These are phyloP conservation scores for Hemithea aestivaria DNA, from an alignment of 2,888 invertebrate species.

Conservation along the genomic window DNA sequence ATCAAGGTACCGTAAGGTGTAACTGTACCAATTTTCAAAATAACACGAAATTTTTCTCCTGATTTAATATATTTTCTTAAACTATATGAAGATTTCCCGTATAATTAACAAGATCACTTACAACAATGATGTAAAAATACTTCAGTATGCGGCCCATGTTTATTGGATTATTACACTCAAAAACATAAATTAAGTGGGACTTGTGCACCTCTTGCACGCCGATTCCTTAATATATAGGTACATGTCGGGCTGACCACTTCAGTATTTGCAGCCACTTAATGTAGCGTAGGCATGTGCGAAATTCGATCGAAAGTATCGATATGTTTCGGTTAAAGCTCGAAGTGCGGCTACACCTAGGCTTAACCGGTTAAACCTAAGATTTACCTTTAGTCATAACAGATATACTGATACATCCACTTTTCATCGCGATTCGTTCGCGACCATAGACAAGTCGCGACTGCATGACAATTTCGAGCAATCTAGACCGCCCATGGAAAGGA, in stretches of 20 bases:
- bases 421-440: constrained; percentile 33
- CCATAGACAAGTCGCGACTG: constrained; percentile 51
- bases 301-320: constrained; percentile 30
- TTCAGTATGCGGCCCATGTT: constrained; percentile 51
- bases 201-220: constrained; percentile 28
- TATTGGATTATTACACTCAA: constrained; percentile 29
- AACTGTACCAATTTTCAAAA: no score
- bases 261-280: constrained; percentile 35
- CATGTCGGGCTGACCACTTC: constrained; percentile 40
- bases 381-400: no score
- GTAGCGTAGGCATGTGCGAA: constrained; percentile 40
- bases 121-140: constrained; percentile 48
- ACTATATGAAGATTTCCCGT: no score
- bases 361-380: no score
- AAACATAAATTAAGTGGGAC: constrained; percentile 31
- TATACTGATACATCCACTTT: constrained; percentile 40
- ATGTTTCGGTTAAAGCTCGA: no score
- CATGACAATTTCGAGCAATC: constrained; percentile 24
- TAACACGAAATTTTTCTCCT: no score
- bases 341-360: no score
- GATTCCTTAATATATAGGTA: constrained; percentile 39
- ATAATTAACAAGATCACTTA: no score
- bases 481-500: constrained; percentile 5
- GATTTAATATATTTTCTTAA: no score
- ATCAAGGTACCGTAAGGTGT: no score